Evolutionary conservation across 1,140 invertebrate species (phyloP).

Genomic region (Drosophila ananassae): DNA sequence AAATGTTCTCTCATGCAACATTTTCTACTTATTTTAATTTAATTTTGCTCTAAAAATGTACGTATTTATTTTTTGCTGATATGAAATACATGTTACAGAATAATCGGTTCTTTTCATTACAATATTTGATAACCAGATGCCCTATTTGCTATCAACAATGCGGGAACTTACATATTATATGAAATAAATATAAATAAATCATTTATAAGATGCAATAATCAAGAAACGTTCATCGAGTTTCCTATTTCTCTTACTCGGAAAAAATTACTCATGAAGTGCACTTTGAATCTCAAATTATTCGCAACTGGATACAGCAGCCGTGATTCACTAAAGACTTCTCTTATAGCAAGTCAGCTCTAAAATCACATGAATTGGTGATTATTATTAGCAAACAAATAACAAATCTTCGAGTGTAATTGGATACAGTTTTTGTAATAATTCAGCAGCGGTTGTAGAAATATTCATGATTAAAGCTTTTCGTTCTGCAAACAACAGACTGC

Average conservation of each 20-base stretch:
- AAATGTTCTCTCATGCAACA: neutral
- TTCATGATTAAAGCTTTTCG: neutral
- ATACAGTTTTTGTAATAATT: constrained; percentile 2
- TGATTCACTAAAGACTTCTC: constrained; percentile 53
- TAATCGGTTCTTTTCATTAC: neutral
- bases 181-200: neutral
- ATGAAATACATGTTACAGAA: neutral
- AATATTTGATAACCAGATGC: constrained; percentile 2
- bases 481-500: neutral
- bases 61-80: too few species aligned
- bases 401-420: constrained; percentile 11
- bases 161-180: neutral
- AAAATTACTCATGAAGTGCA: constrained; percentile 30
- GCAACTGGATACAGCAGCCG: constrained; percentile 9
- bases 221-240: too few species aligned
- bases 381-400: constrained; percentile 59
- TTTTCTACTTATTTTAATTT: too few species aligned
- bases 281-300: constrained; percentile 5
- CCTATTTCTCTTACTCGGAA: neutral
- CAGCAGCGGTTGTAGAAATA: neutral
- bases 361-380: constrained; percentile 28
- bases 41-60: too few species aligned
- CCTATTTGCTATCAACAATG: constrained; percentile 3
- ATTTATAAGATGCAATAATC: neutral
- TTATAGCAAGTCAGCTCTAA: constrained; percentile 1